Percentiles rank a stretch among this genome's conserved stretches.
phyloP scores from a whole-genome alignment of 1,140 invertebrate species.

The Drosophila navojoa region DNA sequence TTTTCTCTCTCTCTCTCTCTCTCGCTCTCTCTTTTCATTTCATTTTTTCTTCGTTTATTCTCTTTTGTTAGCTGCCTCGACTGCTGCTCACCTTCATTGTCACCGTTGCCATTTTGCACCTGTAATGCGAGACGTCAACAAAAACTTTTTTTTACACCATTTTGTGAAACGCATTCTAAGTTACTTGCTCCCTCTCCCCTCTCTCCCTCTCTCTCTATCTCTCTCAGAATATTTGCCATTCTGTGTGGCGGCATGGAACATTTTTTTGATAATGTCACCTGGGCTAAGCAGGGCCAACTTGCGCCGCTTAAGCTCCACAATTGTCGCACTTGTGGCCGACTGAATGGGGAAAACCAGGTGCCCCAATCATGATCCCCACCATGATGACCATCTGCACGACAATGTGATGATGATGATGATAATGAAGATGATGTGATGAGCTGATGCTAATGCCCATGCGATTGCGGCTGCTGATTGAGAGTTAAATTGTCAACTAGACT shows the following conservation, averaged over 20 bases:
- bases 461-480: background rate
- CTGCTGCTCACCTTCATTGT: conserved; percentile 9
- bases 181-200: background rate
- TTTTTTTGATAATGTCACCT: conserved; percentile 51
- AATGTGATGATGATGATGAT: conserved; percentile 8
- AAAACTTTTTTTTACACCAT: conserved; percentile 47
- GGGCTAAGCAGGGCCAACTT: conserved; percentile 49
- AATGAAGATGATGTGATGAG: background rate
- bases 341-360: conserved; percentile 27
- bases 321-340: conserved; percentile 41
- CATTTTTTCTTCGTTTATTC: background rate
- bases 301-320: conserved; percentile 43
- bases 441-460: background rate
- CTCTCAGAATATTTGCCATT: background rate
- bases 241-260: conserved; percentile 33
- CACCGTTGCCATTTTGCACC: conserved; percentile 44
- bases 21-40: background rate
- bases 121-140: conserved; percentile 53
- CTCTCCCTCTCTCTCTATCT: conserved; percentile 9
- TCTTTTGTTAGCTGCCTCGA: background rate
- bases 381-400: background rate
- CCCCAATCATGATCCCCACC: conserved; percentile 6
- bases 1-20: background rate
- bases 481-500: conserved; percentile 10
- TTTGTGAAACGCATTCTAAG: conserved; percentile 42